Evolutionary conservation across 2,113 vertebrate species (phyloP), one percentile per base, ranked within the genome.

Genomic region (Laticauda laticaudata): DNA sequence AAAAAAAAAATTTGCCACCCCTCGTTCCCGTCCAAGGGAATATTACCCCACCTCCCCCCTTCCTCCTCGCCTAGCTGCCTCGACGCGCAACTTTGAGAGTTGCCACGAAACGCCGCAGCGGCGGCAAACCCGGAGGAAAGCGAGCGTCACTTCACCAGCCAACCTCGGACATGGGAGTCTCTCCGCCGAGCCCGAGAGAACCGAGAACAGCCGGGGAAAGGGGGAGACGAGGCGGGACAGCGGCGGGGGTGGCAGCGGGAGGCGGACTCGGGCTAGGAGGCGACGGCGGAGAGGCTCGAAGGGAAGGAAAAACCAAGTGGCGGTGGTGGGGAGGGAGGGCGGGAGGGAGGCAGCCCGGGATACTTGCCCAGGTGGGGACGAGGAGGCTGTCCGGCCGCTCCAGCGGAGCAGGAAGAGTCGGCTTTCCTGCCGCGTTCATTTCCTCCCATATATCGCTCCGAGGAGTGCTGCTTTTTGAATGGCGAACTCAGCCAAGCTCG

Each of bases 351-450:
- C 34, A 39, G 34, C 34, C 26, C 21, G n/a, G 29, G 34, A 29
- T 97, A 98, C 98, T 99, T 98, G 97, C 99, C 98, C 97, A 98
- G 97, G 97, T 98, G 94, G 98, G 98, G 91, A 98, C 98, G 96
- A 97, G 97, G 61, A 98, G 98, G 97, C 97, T 98, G 97, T 96
- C 98, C 75, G 98, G 98, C 97, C 98, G 98, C 97, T 98, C 98
- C 93, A 97, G 97, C 10, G 45, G 97, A 97, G 98, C 98, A 93
- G 98, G 96, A 93, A 92, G 93, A 45, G 97, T 96, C 94, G 97
- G 97, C 94, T 98, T 98, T 97, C 98, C 98, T 96, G 98, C 95
- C 97, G 97, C 98, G 95, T 98, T 98, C 99, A 99, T 99, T 95
- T 98, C 98, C 98, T 98, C 98, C 98, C 98, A 97, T 97, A 94